These are phyloP conservation scores for Danionella cerebrum DNA, from an alignment of 2,113 vertebrate species.

Conservation along the genomic window DNA sequence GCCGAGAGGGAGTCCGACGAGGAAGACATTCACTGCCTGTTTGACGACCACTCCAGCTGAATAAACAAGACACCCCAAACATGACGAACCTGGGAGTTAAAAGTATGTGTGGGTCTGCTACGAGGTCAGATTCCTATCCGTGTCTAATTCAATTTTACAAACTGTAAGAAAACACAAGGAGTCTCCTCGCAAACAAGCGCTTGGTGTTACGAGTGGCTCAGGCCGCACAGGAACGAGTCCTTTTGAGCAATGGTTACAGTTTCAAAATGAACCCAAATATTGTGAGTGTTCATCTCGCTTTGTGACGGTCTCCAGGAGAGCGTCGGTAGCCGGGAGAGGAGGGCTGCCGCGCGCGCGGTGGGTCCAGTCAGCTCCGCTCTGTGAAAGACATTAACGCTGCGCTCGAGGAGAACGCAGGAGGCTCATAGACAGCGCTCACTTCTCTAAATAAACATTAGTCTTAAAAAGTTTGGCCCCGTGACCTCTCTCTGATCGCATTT, in stretches of 20 bases:
- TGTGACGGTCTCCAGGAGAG: slow-evolving; percentile 9
- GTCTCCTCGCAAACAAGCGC: neutral
- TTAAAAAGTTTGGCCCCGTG: slow-evolving; percentile 95
- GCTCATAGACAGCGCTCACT: slow-evolving; percentile 86
- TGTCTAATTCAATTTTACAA: slow-evolving; percentile 76
- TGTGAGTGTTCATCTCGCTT: slow-evolving; percentile 17
- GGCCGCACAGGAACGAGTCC: neutral
- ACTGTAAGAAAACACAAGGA: slow-evolving; percentile 65
- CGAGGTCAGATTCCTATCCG: slow-evolving; percentile 70
- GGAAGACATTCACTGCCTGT: slow-evolving; percentile 55
- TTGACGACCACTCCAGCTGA: slow-evolving; percentile 72
- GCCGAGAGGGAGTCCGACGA: slow-evolving; percentile 48
- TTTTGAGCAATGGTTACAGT: neutral
- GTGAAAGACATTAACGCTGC: slow-evolving; percentile 84
- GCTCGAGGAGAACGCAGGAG: slow-evolving; percentile 75
- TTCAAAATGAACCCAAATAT: slow-evolving; percentile 17
- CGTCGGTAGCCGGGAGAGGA: slow-evolving; percentile 25
- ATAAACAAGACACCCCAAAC: slow-evolving; percentile 69
- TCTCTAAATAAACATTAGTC: slow-evolving; percentile 99
- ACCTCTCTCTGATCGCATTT: slow-evolving; percentile 84
- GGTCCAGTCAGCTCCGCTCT: slow-evolving; percentile 65
- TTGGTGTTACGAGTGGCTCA: too few species aligned
- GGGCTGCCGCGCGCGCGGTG: slow-evolving; percentile 48
- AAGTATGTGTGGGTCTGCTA: slow-evolving; percentile 62
- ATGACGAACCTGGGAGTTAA: slow-evolving; percentile 64